Evolutionary conservation across 2,888 invertebrate genomes (phyloP).

Genomic region (Drosophila barbarae): DNA sequence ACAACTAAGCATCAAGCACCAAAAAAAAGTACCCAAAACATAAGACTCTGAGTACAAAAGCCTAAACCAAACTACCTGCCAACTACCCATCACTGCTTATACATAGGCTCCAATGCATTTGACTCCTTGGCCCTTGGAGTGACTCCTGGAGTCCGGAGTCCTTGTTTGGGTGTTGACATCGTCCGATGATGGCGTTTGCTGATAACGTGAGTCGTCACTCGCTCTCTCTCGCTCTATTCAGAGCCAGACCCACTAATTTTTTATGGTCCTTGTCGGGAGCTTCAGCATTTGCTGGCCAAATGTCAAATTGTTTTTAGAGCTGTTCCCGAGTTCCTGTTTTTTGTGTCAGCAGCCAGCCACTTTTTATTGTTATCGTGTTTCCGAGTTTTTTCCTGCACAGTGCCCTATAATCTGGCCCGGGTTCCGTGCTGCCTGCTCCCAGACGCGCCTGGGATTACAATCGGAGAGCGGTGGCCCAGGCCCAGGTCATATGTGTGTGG

Average conservation of each 20-base stretch:
- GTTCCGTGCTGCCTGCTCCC: conserved; percentile 38
- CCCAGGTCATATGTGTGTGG: conserved; percentile 42
- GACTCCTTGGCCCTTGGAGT: conserved; percentile 22
- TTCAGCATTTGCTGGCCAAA: conserved; percentile 60
- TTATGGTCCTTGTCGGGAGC: conserved; percentile 57
- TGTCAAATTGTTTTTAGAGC: conserved; percentile 74
- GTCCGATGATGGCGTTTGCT: conserved; percentile 68
- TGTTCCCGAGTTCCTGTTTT: conserved; percentile 47
- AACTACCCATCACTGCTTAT: conserved; percentile 6
- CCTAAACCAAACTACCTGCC: not conserved
- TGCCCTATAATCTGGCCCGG: conserved; percentile 58
- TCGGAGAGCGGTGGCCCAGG: conserved; percentile 2
- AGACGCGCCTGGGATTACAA: conserved; percentile 64
- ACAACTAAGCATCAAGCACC: no score
- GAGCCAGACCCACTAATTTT: conserved; percentile 70
- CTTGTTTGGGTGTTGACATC: conserved; percentile 60
- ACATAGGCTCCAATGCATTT: conserved; percentile 54
- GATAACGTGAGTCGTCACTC: conserved; percentile 60
- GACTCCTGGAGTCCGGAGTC: conserved; percentile 22
- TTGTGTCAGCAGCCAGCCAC: conserved; percentile 45
- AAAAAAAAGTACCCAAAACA: not conserved
- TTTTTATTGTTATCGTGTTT: conserved; percentile 66
- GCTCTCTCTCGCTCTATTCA: not conserved
- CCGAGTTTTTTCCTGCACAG: conserved; percentile 36
- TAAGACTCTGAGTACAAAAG: not conserved